Conservation (phyloP, 1,140 invertebrate species). For the Parapsyche elsis region DNA sequence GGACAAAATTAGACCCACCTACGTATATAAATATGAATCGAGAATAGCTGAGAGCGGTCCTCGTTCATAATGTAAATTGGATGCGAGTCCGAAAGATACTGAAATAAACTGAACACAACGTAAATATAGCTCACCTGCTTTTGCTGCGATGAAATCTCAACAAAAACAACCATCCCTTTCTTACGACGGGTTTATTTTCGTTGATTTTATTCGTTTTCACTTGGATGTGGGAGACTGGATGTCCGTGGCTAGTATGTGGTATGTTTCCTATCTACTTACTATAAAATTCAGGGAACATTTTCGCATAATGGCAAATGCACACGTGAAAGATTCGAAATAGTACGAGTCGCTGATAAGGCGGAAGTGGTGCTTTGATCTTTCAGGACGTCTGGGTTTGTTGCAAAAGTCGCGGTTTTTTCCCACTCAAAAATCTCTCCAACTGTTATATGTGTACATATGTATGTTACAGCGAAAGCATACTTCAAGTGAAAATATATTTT, state of each 20-base stretch:
- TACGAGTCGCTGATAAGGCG: slow-evolving; percentile 40
- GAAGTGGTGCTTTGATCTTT: slow-evolving; percentile 37
- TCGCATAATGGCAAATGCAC: slow-evolving; percentile 23
- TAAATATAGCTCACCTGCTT: slow-evolving; percentile 24
- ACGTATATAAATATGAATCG: slow-evolving; percentile 29
- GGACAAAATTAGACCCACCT: slow-evolving; percentile 12
- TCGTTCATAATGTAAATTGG: slow-evolving; percentile 1
- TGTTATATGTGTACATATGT: no score
- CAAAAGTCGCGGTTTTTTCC: background rate
- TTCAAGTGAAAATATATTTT: no score
- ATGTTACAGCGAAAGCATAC: no score
- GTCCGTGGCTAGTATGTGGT: no score
- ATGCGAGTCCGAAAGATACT: slow-evolving; percentile 3
- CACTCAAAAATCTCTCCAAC: background rate
- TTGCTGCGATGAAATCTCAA: background rate
- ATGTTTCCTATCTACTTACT: no score
- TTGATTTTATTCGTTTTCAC: no score
- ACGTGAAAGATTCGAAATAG: slow-evolving; percentile 32
- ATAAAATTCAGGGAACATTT: background rate
- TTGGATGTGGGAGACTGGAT: no score
- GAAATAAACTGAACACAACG: background rate
- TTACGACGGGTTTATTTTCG: no score
- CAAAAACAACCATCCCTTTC: no score
- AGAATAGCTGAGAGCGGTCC: slow-evolving; percentile 4
- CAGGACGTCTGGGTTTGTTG: slow-evolving; percentile 25